A percentile compares a stretch with the other conserved stretches of the same genome.
These are phyloP conservation scores for Aegithalos caudatus DNA, from an alignment of 2,113 vertebrate genomes.

Conservation along the genomic window DNA sequence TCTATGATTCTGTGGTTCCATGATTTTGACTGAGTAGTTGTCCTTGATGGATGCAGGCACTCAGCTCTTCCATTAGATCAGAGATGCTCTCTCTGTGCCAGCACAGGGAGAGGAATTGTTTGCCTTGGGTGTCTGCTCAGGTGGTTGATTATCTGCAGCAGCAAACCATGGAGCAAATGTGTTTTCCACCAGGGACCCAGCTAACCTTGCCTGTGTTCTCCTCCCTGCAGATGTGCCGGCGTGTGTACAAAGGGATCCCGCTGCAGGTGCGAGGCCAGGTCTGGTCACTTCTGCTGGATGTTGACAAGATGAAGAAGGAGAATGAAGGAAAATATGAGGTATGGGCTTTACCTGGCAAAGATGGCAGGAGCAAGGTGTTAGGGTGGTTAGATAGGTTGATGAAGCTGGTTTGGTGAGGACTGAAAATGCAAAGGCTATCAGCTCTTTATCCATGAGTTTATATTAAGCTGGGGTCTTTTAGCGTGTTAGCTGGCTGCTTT, in stretches of 20 bases:
- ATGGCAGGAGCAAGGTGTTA: neutral
- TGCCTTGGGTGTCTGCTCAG: neutral
- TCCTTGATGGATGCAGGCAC: neutral
- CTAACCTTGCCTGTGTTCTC: neutral
- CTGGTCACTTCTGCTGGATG: constrained; percentile 86
- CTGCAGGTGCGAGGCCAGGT: constrained; percentile 89
- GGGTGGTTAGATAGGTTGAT: neutral
- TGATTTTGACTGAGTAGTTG: neutral
- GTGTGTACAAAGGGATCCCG: constrained; percentile 91
- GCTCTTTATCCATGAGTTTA: neutral
- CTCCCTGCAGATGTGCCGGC: constrained; percentile 80
- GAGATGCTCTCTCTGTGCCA: neutral
- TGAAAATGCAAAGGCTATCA: neutral
- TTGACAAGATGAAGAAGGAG: constrained; percentile 81
- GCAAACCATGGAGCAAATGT: neutral
- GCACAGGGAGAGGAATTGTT: neutral
- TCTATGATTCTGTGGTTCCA: neutral
- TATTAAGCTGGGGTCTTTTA: neutral
- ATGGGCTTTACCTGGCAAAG: neutral
- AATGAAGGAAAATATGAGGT: constrained; percentile 84
- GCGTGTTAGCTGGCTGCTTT: neutral
- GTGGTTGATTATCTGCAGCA: neutral
- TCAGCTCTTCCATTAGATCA: neutral
- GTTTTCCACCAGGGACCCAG: neutral
- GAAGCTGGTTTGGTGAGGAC: neutral